Evolutionary conservation across 2,888 invertebrate species (phyloP).

Genomic region (Temnothorax rugatulus): DNA sequence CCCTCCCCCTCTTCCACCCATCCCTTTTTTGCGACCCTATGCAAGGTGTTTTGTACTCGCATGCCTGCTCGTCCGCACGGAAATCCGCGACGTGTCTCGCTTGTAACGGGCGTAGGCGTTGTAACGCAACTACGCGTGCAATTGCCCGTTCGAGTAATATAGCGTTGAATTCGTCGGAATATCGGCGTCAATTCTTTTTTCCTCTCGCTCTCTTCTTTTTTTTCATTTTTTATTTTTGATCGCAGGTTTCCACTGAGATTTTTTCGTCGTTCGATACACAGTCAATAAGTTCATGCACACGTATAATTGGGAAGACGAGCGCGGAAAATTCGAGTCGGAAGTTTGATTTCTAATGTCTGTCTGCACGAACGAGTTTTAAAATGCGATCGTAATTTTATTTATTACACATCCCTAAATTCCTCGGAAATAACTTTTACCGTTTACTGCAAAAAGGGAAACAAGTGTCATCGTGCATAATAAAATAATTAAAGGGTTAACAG

Average conservation of each 20-base stretch:
- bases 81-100: constrained; percentile 74
- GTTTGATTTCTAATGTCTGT: background rate
- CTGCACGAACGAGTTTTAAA: background rate
- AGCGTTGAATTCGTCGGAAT: constrained; percentile 43
- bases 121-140: constrained; percentile 55
- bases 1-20: constrained; percentile 28
- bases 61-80: constrained; percentile 74
- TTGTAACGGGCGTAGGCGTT: constrained; percentile 54
- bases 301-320: constrained; percentile 24
- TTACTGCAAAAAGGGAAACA: background rate
- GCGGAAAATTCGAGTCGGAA: constrained; percentile 15
- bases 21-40: constrained; percentile 59
- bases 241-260: constrained; percentile 33
- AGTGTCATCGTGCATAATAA: background rate
- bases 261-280: constrained; percentile 32
- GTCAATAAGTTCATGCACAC: constrained; percentile 33
- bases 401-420: background rate
- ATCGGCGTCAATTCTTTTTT: constrained; percentile 22
- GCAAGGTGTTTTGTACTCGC: constrained; percentile 74
- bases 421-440: background rate
- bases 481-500: background rate
- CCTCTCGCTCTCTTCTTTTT: constrained; percentile 29
- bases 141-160: constrained; percentile 48
- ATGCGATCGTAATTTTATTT: background rate
- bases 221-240: constrained; percentile 45